Base-by-base conservation (phyloP, 1,140 invertebrate genomes). In the Aleiodes sp. region DNA sequence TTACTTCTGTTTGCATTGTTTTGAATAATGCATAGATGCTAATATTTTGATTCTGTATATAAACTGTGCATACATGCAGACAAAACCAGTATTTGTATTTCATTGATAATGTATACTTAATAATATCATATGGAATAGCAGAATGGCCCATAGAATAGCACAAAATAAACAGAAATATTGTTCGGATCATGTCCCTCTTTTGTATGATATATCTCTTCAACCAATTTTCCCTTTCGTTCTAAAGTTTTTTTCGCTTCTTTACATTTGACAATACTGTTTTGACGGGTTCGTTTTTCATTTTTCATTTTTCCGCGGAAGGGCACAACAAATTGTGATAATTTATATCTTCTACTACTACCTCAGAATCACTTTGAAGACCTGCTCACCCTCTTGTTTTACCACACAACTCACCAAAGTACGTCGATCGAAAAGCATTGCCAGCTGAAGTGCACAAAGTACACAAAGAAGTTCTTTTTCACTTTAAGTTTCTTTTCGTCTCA, bases 11-110 rank as follows among this genome's bases (percentile, higher is more conserved):
- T 68, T 52, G 14, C 16, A 62, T 61, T 46, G 37, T 43, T 35
- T 62, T 62, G 66, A 68, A 68, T 68, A 61, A 68, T 68, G 33
- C 43, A 68, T 68, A 10, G 41, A 68, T 68, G 57, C 59, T 43
- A 68, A 68, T 43, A 43, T 43, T 6, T 16, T 39, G 16, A n/a
- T 10, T n/a, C 35, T 43, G 39, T 66, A 33, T 65, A 56, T 62
- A 28, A 2, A 43, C 35, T 68, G 41, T 26, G 29, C 65, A 61
- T 21, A 39, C 35, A 31, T 31, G 52, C 60, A 14, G 16, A 59
- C 19, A 24, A 33, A 56, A 43, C 39, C 8, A 43, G 14, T 43
- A 6, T 6, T 6, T 43, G 2, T 43, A 12, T 1, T 43, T 8
- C 12, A n/a, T 16, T 43, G 7, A 43, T 41, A n/a, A n/a, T n/a